These are phyloP conservation scores for Glaucidium brasilianum DNA, from an alignment of 2,113 vertebrate species.

Conservation along the genomic window DNA sequence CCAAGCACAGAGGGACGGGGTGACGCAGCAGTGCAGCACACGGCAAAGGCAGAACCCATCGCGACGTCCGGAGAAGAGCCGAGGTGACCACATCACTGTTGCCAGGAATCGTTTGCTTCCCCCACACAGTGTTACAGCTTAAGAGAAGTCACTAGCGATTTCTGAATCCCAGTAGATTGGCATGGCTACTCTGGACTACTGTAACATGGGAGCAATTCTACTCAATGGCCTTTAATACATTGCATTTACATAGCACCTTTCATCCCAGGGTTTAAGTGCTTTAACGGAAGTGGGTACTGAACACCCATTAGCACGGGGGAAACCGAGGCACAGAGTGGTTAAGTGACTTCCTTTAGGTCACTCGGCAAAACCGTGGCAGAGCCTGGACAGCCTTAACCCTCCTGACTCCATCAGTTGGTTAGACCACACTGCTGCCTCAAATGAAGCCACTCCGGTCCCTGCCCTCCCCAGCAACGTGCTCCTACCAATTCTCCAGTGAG, in stretches of 20 bases:
- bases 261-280: conserved; percentile 42
- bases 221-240: conserved; percentile 10
- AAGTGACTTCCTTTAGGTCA: not conserved
- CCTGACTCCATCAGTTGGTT: not conserved
- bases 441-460: not conserved
- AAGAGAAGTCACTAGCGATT: not conserved
- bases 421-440: not conserved
- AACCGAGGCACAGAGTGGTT: conserved; percentile 50
- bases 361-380: not conserved
- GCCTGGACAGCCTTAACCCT: conserved; percentile 6
- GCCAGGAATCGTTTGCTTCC: not conserved
- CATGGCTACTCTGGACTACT: not conserved
- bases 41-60: not conserved
- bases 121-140: not conserved
- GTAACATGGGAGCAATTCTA: conserved; percentile 6
- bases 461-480: conserved; percentile 14
- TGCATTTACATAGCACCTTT: conserved; percentile 61
- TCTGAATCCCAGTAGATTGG: not conserved
- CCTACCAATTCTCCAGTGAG: conserved; percentile 23
- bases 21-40: not conserved
- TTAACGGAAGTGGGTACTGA: not conserved
- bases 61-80: not conserved
- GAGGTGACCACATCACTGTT: not conserved
- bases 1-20: not conserved
- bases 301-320: not conserved